Evolutionary conservation across 2,113 vertebrate genomes (phyloP).

Genomic region (Rattus rattus): DNA sequence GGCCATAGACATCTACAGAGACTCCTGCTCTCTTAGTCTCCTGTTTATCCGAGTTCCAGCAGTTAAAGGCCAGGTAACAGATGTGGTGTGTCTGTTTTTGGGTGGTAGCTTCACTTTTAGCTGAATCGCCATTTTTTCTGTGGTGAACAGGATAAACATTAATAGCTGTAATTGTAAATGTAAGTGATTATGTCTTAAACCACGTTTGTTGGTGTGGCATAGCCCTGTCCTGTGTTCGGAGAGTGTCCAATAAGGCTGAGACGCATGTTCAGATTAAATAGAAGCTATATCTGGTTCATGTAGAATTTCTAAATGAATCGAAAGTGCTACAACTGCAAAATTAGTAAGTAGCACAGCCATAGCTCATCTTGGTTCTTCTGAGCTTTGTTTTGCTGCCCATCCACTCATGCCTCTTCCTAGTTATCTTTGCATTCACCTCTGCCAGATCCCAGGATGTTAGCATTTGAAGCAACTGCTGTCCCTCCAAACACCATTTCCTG

Average conservation of each 20-base stretch:
- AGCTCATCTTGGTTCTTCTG: not conserved
- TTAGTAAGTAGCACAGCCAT: not conserved
- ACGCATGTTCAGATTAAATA: not conserved
- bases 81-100: not conserved
- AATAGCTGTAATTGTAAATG: not conserved
- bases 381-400: not conserved
- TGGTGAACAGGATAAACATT: not conserved
- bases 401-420: not conserved
- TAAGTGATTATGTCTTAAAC: not conserved
- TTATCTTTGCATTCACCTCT: not conserved
- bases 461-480: not conserved
- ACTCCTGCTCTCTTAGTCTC: not conserved
- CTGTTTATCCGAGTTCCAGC: not conserved
- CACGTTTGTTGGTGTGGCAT: not conserved
- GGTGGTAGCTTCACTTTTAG: not conserved
- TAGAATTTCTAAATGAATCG: slow-evolving; percentile 37
- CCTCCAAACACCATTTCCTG: not conserved
- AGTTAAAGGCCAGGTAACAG: not conserved
- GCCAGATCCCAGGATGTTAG: not conserved
- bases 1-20: too few relatives aligned
- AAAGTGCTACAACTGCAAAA: not conserved
- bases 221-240: not conserved
- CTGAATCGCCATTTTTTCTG: not conserved
- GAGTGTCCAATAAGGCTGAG: not conserved
- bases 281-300: not conserved